Conservation (phyloP, 2,113 vertebrate genomes). For the Pituophis catenifer region DNA sequence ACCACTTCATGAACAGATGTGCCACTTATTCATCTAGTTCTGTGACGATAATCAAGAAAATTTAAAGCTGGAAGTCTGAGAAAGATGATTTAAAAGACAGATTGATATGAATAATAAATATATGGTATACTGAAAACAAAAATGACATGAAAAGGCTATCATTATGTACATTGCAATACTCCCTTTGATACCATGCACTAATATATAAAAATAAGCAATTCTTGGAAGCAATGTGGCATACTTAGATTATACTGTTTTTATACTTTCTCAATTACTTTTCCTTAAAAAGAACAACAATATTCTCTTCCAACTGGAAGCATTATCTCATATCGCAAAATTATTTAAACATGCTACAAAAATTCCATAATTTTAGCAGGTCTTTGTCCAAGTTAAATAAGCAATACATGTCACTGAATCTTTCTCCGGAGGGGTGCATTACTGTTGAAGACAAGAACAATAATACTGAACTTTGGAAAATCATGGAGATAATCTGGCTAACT, state of each 20-base stretch:
- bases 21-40: conserved; percentile 77
- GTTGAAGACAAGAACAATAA: background rate
- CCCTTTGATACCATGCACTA: conserved; percentile 35
- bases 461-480: background rate
- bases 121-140: conserved; percentile 40
- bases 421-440: background rate
- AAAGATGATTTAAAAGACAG: conserved; percentile 71
- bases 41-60: conserved; percentile 76
- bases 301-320: conserved; percentile 68
- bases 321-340: conserved; percentile 65
- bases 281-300: conserved; percentile 53
- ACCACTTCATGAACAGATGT: conserved; percentile 78
- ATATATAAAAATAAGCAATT: conserved; percentile 36
- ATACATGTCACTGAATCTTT: background rate
- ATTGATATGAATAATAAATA: conserved; percentile 73
- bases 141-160: conserved; percentile 56
- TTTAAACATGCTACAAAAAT: conserved; percentile 29
- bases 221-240: conserved; percentile 40
- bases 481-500: background rate
- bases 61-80: conserved; percentile 74
- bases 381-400: conserved; percentile 41
- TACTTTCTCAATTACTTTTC: conserved; percentile 48
- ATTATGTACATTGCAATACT: conserved; percentile 39
- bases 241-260: conserved; percentile 32
- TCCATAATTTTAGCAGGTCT: conserved; percentile 24